These are phyloP conservation scores for Lemur catta DNA, from an alignment of 2,797 vertebrate species.

Conservation along the genomic window DNA sequence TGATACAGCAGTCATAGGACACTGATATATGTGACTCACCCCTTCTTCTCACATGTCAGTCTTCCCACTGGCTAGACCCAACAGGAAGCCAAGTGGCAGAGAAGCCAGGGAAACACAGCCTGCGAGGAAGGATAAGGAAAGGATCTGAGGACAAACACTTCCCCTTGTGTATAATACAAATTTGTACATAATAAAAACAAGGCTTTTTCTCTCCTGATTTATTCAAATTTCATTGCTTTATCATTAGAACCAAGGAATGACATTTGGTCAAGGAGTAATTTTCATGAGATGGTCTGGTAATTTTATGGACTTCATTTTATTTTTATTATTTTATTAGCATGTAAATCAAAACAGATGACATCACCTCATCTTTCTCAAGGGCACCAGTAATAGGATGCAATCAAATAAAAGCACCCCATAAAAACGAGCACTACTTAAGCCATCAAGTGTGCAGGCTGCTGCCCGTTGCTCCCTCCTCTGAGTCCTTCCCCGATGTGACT, in stretches of 20 bases:
- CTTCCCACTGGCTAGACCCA: neutral
- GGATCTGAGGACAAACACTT: neutral
- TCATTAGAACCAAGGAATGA: neutral
- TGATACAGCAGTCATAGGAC: neutral
- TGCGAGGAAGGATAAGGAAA: neutral
- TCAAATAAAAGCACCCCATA: neutral
- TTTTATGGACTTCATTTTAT: conserved; percentile 11
- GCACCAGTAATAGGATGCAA: neutral
- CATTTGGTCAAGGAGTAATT: neutral
- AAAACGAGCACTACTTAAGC: neutral
- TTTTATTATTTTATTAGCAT: neutral
- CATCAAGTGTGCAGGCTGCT: neutral
- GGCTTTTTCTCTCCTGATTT: neutral
- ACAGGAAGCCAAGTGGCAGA: neutral
- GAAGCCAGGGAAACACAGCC: neutral
- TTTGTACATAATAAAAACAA: neutral
- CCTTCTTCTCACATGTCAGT: neutral
- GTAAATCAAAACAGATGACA: conserved; percentile 35
- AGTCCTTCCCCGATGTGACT: neutral
- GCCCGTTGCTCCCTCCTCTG: neutral
- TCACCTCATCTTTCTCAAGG: neutral
- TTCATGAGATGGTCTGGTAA: neutral
- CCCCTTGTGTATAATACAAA: neutral
- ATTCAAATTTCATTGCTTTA: neutral
- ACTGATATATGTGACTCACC: neutral